Conservation (phyloP, 1,140 invertebrate genomes). For the Tetranychus cinnabarinus region DNA sequence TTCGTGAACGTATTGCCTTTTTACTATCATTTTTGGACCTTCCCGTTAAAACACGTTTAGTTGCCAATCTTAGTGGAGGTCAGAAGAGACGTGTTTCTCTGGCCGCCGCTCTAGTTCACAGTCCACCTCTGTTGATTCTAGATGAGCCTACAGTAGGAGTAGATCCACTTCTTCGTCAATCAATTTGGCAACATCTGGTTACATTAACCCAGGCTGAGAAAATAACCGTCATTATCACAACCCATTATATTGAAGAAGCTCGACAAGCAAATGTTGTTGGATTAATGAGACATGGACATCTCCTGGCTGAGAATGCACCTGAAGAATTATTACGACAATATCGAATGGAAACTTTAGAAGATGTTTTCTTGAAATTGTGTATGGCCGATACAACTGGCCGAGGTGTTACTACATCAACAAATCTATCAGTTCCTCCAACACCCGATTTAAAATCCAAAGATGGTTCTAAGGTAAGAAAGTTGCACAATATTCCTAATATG, state of each 20-base stretch:
- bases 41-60: conserved; percentile 52
- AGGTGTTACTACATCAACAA: not conserved
- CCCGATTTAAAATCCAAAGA: not conserved
- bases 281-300: conserved; percentile 67
- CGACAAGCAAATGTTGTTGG: conserved; percentile 68
- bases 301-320: conserved; percentile 76
- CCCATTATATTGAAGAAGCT: conserved; percentile 81
- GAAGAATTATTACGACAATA: conserved; percentile 54
- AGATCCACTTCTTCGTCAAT: conserved; percentile 64
- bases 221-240: conserved; percentile 77
- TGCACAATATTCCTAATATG: not conserved
- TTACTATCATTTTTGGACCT: conserved; percentile 68
- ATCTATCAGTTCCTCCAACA: not conserved
- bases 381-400: conserved; percentile 24
- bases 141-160: conserved; percentile 58
- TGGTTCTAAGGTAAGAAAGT: not conserved
- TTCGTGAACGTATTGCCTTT: conserved; percentile 56
- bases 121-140: conserved; percentile 25
- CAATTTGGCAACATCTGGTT: conserved; percentile 76
- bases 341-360: conserved; percentile 58
- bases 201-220: conserved; percentile 50
- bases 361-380: conserved; percentile 79
- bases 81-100: conserved; percentile 25
- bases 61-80: conserved; percentile 46
- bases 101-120: conserved; percentile 24